Evolutionary conservation across 2,113 vertebrate species (phyloP).

Genomic region (Tragelaphus scriptus): DNA sequence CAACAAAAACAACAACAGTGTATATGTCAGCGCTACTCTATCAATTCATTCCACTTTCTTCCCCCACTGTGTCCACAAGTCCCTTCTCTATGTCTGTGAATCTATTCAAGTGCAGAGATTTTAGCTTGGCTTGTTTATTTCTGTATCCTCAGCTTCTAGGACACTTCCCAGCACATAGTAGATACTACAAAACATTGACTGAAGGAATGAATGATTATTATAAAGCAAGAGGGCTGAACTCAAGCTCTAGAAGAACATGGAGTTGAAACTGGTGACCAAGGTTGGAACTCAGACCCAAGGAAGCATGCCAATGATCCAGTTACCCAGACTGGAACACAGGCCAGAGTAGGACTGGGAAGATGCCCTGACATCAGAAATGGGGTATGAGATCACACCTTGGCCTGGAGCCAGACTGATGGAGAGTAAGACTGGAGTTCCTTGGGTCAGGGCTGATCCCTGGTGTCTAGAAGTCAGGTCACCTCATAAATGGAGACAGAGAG

Average conservation of each 20-base stretch:
- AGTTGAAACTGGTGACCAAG: neutral
- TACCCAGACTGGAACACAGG: neutral
- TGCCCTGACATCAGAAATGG: neutral
- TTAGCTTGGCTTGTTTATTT: neutral
- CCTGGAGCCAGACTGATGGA: neutral
- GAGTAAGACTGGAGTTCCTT: neutral
- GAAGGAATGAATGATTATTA: neutral
- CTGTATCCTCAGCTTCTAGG: neutral
- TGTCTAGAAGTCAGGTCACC: neutral
- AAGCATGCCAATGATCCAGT: neutral
- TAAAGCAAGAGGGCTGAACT: neutral
- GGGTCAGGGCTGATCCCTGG: neutral
- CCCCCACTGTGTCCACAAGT: neutral
- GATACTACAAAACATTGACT: neutral
- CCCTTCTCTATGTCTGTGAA: neutral
- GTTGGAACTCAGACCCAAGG: neutral
- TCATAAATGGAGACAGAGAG: neutral
- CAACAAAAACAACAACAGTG: neutral
- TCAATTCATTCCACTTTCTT: neutral
- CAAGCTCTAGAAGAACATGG: neutral
- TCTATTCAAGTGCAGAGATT: neutral
- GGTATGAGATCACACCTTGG: slow-evolving; percentile 11
- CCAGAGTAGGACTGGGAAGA: neutral
- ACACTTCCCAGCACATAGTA: neutral
- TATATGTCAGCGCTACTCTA: neutral